Conservation (phyloP, 2,797 vertebrate genomes). For the Setipinna tenuifilis region DNA sequence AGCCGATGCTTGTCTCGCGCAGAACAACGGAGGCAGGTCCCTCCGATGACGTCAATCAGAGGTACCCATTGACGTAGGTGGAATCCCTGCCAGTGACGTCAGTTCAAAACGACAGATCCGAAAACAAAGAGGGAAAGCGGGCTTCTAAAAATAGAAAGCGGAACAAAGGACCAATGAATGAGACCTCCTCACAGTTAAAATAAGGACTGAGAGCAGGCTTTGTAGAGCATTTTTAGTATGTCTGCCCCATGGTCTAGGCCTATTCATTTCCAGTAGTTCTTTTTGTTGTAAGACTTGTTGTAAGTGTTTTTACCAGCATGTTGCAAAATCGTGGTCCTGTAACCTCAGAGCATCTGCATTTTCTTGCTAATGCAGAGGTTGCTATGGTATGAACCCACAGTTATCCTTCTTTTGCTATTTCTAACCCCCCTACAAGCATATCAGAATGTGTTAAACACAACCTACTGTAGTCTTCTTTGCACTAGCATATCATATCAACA, state of each 20-base stretch:
- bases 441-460: neutral
- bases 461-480: neutral
- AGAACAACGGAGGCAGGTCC: slow-evolving; percentile 49
- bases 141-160: slow-evolving; percentile 46
- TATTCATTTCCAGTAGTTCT: neutral
- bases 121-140: slow-evolving; percentile 41
- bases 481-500: neutral
- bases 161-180: slow-evolving; percentile 15
- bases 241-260: neutral
- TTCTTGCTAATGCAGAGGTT: neutral
- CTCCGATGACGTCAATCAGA: slow-evolving; percentile 64
- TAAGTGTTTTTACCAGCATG: neutral
- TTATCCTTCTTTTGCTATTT: neutral
- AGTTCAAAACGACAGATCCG: slow-evolving; percentile 53
- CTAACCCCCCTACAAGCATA: too few relatives aligned
- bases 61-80: slow-evolving; percentile 66
- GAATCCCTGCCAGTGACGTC: slow-evolving; percentile 65
- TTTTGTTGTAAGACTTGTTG: neutral
- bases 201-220: neutral
- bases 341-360: neutral
- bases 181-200: neutral
- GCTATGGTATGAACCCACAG: neutral
- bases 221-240: neutral
- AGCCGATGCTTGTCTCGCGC: slow-evolving; percentile 53
- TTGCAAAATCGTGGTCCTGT: neutral